A percentile compares a stretch with the other conserved stretches of the same genome.
These are phyloP conservation scores for Lithophane socia DNA, from an alignment of 2,888 invertebrate species.

Conservation along the genomic window DNA sequence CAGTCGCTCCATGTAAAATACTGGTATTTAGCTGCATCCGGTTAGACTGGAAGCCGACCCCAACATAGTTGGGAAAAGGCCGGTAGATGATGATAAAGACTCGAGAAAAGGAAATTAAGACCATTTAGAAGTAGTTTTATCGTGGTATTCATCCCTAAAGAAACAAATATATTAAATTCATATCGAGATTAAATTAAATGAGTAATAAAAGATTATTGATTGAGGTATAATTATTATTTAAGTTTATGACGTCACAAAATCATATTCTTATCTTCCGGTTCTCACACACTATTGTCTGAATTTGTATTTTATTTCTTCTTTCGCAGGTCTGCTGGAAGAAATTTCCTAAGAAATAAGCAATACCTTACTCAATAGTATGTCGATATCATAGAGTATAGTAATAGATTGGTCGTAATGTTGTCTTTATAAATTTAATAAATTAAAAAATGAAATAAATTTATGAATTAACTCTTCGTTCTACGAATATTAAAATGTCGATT, in stretches of 20 bases:
- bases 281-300: neutral
- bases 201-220: too few species aligned
- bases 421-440: neutral
- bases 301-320: neutral
- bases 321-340: neutral
- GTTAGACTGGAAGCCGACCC: too few species aligned
- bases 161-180: neutral
- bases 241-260: too few species aligned
- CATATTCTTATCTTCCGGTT: neutral
- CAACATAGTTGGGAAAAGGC: too few species aligned
- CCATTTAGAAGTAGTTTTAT: neutral
- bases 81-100: neutral
- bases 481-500: neutral
- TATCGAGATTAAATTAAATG: neutral
- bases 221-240: too few species aligned
- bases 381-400: too few species aligned
- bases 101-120: neutral
- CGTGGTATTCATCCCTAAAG: neutral
- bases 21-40: too few species aligned
- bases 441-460: too few species aligned
- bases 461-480: neutral
- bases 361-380: neutral
- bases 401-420: too few species aligned
- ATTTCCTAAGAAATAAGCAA: neutral
- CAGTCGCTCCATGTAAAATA: too few species aligned